Base-by-base conservation (phyloP, 53 echinoderm and acorn worm species). In the Stichopus horrens region DNA sequence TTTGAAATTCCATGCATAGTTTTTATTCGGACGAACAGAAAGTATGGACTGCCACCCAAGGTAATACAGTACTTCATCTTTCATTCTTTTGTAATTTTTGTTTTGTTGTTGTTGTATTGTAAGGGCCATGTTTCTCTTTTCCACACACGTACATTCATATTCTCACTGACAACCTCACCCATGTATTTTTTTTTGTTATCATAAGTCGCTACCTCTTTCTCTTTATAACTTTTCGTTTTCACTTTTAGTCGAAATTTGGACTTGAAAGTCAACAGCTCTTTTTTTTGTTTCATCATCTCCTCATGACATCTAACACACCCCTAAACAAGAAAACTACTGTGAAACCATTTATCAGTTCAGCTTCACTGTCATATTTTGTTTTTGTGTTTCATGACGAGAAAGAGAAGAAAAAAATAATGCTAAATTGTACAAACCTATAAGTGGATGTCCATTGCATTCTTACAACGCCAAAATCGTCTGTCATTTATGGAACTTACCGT, bases 161-260 rank as follows among this genome's bases (percentile, higher is more conserved):
- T 37, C 37, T 11, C 57, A 57, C 58, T 56, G 56, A 22, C 58
- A 81, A 56, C 80, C 57, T 58, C 57, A 57, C 56, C 77, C 77
- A 77, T 77, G 37, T 58, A 78, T 53, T 57, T 81, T 52, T 80
- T 81, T 56, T 81, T 81, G 56, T 81, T 81, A 81, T 81, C 16
- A 71, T 81, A 81, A 58, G 56, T 57, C 20, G 81, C 58, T 81
- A 21, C 58, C 81, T 81, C 81, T 81, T 81, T 81, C 81, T 81
- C 81, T 81, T 81, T 81, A 57, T 81, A 56, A 20, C 58, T 81
- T 81, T 81, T 81, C 81, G 81, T 81, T 81, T 81, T 81, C 81
- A 57, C 81, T 81, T 81, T 81, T 81, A 81, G 22, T 81, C 57
- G 81, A 58, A 81, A 81, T 81, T 81, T 81, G 58, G 81, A 81